Evolutionary conservation across 2,888 invertebrate species (phyloP), one percentile per base, ranked within the genome.

Genomic region (Chrysomela aeneicollis): DNA sequence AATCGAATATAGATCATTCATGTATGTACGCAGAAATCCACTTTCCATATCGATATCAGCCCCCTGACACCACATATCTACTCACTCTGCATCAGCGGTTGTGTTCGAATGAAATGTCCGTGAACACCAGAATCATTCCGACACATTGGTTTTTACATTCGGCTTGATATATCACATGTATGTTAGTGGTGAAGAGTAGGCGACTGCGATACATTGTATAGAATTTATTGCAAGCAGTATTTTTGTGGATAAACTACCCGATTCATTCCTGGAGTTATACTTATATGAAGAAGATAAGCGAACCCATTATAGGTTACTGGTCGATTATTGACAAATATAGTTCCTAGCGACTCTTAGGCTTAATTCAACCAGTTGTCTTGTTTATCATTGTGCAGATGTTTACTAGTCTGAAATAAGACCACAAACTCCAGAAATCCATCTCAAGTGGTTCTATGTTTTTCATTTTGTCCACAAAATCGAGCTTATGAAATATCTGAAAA

Each of bases 101-200:
- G 42, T 15, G 42, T 42, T 15, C 3, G 12, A 42, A 15, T 15
- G 15, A 15, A 42, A 15, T 12, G 15, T 4, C 12, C 42, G 42
- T 26, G 42, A 42, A 42, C 12, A 15, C 42, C 22, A 30, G 47
- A 51, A 61, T 64, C 61, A 61, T 64, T 64, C 64, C 61, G 58
- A 61, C 47, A 64, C 64, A 61, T 64, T 64, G 52, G 47, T 61
- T 64, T 64, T 64, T 64, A 64, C 61, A 58, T 57, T 57, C 26
- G 46, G 18, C 57, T 46, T 9, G 47, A 2, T 57, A 17, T 26
- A 17, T 42, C 8, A 42, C 42, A 15, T 3, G 42, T n/a, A 6
- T 42, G 42, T 42, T 12, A 42, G 42, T 42, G n/a, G 15, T 42
- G 3, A 42, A n/a, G n/a, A 42, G 42, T 42, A 5, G 6, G 3